A percentile compares a stretch with the other conserved stretches of the same genome.
These are phyloP conservation scores for Trachymyrmex septentrionalis DNA, from an alignment of 1,140 invertebrate genomes.

Conservation along the genomic window DNA sequence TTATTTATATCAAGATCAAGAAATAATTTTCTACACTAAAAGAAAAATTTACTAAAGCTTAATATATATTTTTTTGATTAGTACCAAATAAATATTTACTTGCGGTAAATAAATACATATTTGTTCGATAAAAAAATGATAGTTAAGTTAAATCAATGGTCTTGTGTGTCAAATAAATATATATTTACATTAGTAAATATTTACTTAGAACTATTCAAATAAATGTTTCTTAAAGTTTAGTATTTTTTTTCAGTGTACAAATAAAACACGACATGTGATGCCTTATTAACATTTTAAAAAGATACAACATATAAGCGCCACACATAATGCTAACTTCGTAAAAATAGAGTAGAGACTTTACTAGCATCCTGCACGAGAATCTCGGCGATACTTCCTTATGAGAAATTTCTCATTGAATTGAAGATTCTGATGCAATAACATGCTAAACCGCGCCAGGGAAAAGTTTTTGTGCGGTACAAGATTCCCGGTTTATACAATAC, in stretches of 20 bases:
- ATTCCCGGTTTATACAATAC: slow-evolving; percentile 10
- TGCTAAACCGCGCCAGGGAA: neutral
- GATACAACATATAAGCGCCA: neutral
- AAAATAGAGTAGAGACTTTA: slow-evolving; percentile 29
- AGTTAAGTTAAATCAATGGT: too few relatives aligned
- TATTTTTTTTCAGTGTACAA: neutral
- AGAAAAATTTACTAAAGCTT: too few relatives aligned
- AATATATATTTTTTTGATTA: too few relatives aligned
- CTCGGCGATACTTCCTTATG: neutral
- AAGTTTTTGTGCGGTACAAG: neutral
- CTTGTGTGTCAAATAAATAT: too few relatives aligned
- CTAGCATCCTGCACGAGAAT: slow-evolving; percentile 24
- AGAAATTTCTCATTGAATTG: slow-evolving; percentile 5
- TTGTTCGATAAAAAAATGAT: too few relatives aligned
- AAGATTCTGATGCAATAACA: slow-evolving; percentile 8
- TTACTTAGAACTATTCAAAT: too few relatives aligned
- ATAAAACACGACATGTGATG: neutral
- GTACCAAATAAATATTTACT: too few relatives aligned
- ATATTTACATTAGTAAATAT: too few relatives aligned
- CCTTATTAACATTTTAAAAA: slow-evolving; percentile 3
- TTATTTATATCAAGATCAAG: neutral
- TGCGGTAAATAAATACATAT: too few relatives aligned
- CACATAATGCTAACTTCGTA: neutral
- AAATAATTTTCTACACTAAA: neutral
- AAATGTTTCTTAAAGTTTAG: too few relatives aligned